Conservation (phyloP, 2,113 vertebrate genomes). For the Sarotherodon lohbergeri region DNA sequence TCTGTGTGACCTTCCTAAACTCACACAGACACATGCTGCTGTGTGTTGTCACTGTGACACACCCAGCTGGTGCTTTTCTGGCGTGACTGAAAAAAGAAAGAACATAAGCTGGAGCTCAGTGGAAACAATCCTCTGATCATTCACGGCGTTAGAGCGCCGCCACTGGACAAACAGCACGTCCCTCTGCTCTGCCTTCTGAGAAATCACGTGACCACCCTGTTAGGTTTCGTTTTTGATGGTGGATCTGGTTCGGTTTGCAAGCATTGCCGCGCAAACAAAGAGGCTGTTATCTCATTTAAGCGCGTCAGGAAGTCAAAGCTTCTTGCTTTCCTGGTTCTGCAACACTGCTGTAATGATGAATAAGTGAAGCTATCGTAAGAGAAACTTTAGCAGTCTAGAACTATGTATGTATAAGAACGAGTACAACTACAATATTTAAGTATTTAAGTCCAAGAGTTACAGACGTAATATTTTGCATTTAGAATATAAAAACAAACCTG, state of each 20-base stretch:
- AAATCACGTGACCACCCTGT: conserved; percentile 16
- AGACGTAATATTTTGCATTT: no score
- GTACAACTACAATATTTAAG: no score
- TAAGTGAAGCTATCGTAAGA: not conserved
- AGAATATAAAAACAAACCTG: not conserved
- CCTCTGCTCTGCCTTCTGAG: not conserved
- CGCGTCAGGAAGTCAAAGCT: no score
- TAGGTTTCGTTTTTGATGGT: not conserved
- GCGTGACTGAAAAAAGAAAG: not conserved
- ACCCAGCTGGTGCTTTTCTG: not conserved
- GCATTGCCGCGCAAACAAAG: not conserved
- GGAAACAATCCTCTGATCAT: not conserved
- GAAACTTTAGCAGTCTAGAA: not conserved
- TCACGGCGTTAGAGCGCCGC: not conserved
- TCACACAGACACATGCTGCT: not conserved
- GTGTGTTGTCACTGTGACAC: no score
- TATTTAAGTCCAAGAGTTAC: no score
- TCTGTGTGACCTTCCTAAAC: no score
- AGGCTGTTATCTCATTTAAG: not conserved
- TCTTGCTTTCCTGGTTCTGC: not conserved
- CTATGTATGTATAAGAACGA: no score
- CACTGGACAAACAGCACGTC: not conserved
- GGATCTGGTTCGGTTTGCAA: not conserved
- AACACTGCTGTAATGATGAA: not conserved
- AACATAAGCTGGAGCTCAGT: not conserved